These are phyloP conservation scores for Ecliptopera silaceata DNA, from an alignment of 2,888 invertebrate genomes.

Conservation along the genomic window DNA sequence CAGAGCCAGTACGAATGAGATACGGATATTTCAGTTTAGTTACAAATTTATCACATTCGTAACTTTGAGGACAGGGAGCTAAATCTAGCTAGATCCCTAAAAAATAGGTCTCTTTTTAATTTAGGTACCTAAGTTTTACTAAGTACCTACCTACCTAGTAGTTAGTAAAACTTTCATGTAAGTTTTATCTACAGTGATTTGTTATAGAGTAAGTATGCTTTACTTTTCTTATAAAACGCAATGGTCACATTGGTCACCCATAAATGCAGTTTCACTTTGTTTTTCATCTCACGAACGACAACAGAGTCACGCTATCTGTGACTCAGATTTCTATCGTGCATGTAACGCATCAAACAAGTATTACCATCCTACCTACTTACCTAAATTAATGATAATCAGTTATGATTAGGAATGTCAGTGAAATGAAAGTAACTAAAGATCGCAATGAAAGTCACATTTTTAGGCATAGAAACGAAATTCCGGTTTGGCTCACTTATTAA, in stretches of 20 bases:
- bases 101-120: too few relatives aligned
- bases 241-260: constrained; percentile 3
- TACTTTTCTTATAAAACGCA: not conserved
- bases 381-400: not conserved
- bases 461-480: constrained; percentile 19
- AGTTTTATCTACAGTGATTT: not conserved
- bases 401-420: not conserved
- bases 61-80: too few relatives aligned
- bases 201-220: not conserved
- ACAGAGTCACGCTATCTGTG: constrained; percentile 32
- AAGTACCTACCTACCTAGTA: too few relatives aligned
- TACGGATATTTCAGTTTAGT: too few relatives aligned
- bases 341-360: constrained; percentile 22
- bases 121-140: too few relatives aligned
- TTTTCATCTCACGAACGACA: constrained; percentile 15
- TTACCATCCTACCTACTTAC: constrained; percentile 17
- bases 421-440: constrained; percentile 18
- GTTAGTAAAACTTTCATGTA: too few relatives aligned
- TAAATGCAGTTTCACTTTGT: constrained; percentile 13
- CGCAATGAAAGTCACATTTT: constrained; percentile 10
- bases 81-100: too few relatives aligned
- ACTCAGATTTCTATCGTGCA: constrained; percentile 30
- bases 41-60: too few relatives aligned
- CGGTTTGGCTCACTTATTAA: constrained; percentile 10
- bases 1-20: too few relatives aligned